A percentile compares a stretch with the other conserved stretches of the same genome.
These are phyloP conservation scores for Coremacera marginata DNA, from an alignment of 2,888 invertebrate species.

Conservation along the genomic window DNA sequence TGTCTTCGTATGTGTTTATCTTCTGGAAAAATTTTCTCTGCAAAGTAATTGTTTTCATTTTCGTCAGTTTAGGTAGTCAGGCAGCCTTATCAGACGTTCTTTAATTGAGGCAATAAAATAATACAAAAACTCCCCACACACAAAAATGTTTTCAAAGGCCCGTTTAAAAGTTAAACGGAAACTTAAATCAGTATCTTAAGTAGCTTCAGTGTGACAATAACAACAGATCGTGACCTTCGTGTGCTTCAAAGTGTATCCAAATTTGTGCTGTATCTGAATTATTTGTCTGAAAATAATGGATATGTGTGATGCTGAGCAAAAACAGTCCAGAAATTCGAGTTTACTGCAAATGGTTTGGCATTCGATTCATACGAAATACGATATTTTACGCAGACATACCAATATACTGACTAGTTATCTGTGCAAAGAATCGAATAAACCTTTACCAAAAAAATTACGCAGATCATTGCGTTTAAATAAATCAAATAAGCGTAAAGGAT, in stretches of 20 bases:
- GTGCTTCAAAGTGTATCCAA: neutral
- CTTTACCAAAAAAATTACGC: conserved; percentile 59
- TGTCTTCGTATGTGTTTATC: conserved; percentile 16
- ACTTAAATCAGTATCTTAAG: conserved; percentile 21
- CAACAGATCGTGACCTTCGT: conserved; percentile 4
- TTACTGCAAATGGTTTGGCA: conserved; percentile 58
- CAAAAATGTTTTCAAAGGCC: neutral
- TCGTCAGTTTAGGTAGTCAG: conserved; percentile 19
- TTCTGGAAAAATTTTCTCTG: conserved; percentile 4
- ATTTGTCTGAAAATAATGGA: conserved; percentile 3
- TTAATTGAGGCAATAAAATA: conserved; percentile 64
- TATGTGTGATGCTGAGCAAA: neutral
- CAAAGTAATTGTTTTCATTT: conserved; percentile 19
- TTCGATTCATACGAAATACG: conserved; percentile 54
- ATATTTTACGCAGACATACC: conserved; percentile 50
- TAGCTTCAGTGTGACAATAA: conserved; percentile 15
- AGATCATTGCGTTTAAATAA: conserved; percentile 61
- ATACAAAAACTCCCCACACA: conserved; percentile 50
- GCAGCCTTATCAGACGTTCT: conserved; percentile 51
- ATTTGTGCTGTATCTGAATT: neutral
- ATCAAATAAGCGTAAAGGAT: conserved; percentile 59
- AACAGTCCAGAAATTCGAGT: conserved; percentile 24
- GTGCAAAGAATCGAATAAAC: conserved; percentile 56
- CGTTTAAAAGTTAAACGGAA: conserved; percentile 12
- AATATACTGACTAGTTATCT: conserved; percentile 49